Evolutionary conservation across 2,113 vertebrate genomes (phyloP).

Genomic region (Thermophis baileyi): DNA sequence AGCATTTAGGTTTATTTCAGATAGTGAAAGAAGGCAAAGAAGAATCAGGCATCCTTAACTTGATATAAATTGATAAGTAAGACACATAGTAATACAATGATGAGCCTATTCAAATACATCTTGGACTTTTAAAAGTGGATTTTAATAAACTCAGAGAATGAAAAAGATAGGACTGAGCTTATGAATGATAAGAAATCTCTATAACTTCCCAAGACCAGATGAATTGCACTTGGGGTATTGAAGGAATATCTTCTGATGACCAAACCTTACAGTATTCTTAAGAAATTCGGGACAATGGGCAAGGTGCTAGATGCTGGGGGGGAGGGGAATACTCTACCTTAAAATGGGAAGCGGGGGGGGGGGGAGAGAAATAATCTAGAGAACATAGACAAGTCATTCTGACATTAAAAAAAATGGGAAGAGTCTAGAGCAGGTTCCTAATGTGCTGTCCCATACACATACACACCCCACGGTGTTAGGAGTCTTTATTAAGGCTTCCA

Average conservation of each 20-base stretch:
- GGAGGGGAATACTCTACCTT: background rate
- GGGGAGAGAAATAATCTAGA: background rate
- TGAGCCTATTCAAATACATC: background rate
- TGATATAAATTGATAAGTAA: background rate
- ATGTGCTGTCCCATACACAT: background rate
- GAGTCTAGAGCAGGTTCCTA: background rate
- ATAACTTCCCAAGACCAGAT: background rate
- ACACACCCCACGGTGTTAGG: background rate
- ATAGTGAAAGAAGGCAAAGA: background rate
- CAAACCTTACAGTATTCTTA: background rate
- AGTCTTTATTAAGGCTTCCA: background rate
- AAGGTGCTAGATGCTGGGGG: background rate
- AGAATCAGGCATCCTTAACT: background rate
- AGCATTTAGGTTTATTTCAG: background rate
- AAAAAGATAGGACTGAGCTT: background rate
- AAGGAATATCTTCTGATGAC: background rate
- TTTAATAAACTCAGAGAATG: background rate
- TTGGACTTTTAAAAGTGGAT: background rate
- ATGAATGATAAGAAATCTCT: background rate
- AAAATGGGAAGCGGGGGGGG: background rate
- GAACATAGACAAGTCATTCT: background rate
- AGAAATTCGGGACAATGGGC: background rate
- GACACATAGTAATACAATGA: background rate
- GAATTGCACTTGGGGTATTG: background rate
- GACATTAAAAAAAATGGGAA: background rate